Base-by-base conservation (phyloP, 2,113 vertebrate species). In the Echinops telfairi region DNA sequence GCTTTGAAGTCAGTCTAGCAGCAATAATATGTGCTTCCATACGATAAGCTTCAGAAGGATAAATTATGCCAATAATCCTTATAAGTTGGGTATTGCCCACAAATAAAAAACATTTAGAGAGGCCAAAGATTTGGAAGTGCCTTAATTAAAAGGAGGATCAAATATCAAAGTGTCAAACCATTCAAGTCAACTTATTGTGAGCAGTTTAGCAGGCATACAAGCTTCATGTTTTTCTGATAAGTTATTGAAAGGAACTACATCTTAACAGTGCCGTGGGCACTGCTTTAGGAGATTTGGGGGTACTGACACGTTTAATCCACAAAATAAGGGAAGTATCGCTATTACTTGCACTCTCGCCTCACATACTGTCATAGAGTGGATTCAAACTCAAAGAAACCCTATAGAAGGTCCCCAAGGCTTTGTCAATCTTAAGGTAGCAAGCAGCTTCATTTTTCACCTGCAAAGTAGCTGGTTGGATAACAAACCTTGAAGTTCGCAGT, bases 1-100 rank as follows among this genome's bases (percentile, higher is more conserved):
- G 6, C 58, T 87, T 92, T 96, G 92, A 96, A 96, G 94, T 58
- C 53, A 53, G 12, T 60, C 11, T 82, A 66, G 53, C 64, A 90
- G 79, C 85, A 76, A 7, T 78, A 80, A 88, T 82, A 23, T 0
- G 20, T 80, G 12, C 40, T 95, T 83, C 29, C 40, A 81, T 43
- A 43, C 66, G 89, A 96, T 83, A 92, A 36, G 36, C 62, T 83
- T 8, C 27, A 79, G 93, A 91, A 96, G 79, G 76, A 91, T 84
- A 94, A 95, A 89, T 86, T 83, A 29, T 4, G 3, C 31, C 83
- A 92, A 73, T 73, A 81, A 89, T 33, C 3, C 17, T 36, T 84
- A 71, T 71, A 86, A 77, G 4, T 2, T 47, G 14, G 91, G 84
- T 82, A 9, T 3, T 60, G 36, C 4, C 1, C 33, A 36, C 40